phyloP scores from a whole-genome alignment of 2,888 invertebrate species.

The Carterocephalus palaemon region DNA sequence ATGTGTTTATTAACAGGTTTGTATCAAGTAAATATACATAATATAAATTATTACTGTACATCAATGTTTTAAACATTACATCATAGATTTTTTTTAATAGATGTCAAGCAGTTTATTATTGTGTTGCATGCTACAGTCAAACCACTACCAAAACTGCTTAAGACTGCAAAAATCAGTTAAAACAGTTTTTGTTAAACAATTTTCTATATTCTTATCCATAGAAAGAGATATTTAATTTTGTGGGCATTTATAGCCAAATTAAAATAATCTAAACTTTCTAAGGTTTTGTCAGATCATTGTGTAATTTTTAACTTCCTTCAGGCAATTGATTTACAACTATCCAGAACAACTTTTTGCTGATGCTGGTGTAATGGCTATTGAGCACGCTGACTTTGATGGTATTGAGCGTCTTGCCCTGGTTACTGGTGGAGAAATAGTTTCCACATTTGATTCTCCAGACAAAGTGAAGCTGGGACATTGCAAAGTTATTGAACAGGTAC shows the following conservation, averaged over 20 bases:
- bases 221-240: too few relatives aligned
- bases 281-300: too few relatives aligned
- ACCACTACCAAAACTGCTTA: too few relatives aligned
- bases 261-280: too few relatives aligned
- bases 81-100: not conserved
- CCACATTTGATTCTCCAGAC: slow-evolving; percentile 97
- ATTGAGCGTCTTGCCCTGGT: slow-evolving; percentile 98
- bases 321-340: slow-evolving; percentile 99
- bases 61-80: not conserved
- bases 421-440: slow-evolving; percentile 98
- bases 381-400: slow-evolving; percentile 99
- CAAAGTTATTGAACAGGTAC: slow-evolving; percentile 94
- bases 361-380: slow-evolving; percentile 99
- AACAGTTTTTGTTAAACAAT: too few relatives aligned
- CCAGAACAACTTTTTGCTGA: slow-evolving; percentile 99
- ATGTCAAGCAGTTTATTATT: too few relatives aligned
- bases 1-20: slow-evolving; percentile 97
- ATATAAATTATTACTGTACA: not conserved
- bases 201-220: too few relatives aligned
- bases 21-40: slow-evolving; percentile 7
- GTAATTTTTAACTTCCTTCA: slow-evolving; percentile 42
- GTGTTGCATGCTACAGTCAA: too few relatives aligned
- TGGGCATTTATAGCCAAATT: too few relatives aligned
- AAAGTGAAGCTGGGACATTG: slow-evolving; percentile 95
- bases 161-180: too few relatives aligned